Base-by-base conservation (phyloP, 2,113 vertebrate genomes). In the Recurvirostra avosetta region DNA sequence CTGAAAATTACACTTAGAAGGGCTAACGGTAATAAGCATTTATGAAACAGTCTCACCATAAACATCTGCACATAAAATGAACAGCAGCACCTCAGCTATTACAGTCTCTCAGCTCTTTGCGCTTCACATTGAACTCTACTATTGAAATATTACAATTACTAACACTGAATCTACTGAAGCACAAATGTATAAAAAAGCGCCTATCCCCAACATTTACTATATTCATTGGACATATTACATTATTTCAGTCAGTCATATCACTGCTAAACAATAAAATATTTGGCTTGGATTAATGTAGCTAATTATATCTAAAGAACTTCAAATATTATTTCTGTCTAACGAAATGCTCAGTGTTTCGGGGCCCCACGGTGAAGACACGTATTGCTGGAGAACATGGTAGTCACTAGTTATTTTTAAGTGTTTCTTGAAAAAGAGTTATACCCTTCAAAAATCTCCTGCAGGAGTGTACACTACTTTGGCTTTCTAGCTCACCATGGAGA, bases 11-110 rank as follows among this genome's bases (percentile, higher is more conserved):
- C 98, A 99, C 99, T 98, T 99, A 98, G 98, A 99, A 98, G 99
- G 99, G 99, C 99, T 98, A 98, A 99, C 98, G 97, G 99, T 99
- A 99, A 99, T 99, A 99, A 99, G 99, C 99, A 99, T 99, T 99
- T 99, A 99, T 98, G 97, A 98, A 99, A 99, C 97, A 98, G 98
- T 98, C 98, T 98, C 97, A 99, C 98, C 97, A 98, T 99, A 99
- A 99, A 99, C 99, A 99, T 98, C 98, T 98, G 96, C 98, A 98
- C 98, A 98, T 98, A 97, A 98, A 98, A 98, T 98, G 98, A 99
- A 98, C 98, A 98, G 98, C 97, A 98, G 98, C 98, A 97, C 96
- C 97, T 98, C 97, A 96, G 98, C 95, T 98, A 98, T 98, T 98
- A 98, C 95, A 97, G 98, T 96, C 97, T 98, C 97, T 98, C 97